A percentile compares a stretch with the other conserved stretches of the same genome.
Conservation (phyloP, 2,113 vertebrate genomes). For the Halichoerus grypus region DNA sequence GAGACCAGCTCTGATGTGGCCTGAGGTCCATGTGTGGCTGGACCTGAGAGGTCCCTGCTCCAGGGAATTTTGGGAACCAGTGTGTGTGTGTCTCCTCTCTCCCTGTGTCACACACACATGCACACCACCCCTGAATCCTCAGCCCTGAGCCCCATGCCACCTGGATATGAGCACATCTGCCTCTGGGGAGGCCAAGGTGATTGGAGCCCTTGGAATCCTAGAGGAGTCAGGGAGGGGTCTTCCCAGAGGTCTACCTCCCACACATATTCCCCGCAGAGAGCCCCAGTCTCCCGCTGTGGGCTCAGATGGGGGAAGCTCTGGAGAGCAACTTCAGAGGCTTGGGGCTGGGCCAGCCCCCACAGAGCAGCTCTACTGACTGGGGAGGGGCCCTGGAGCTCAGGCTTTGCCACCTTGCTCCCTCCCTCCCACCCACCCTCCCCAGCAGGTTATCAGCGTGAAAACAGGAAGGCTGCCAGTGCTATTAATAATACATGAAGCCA, state of each 20-base stretch:
- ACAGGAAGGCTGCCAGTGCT: slow-evolving; percentile 88
- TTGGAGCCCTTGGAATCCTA: not conserved
- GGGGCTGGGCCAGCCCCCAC: slow-evolving; percentile 68
- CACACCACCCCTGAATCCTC: not conserved
- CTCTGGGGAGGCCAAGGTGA: not conserved
- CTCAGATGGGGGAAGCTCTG: not conserved
- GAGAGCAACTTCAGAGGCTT: slow-evolving; percentile 75
- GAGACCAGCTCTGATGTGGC: not conserved
- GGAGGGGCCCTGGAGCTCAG: slow-evolving; percentile 79
- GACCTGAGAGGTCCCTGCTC: not conserved
- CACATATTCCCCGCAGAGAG: not conserved
- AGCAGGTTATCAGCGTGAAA: slow-evolving; percentile 90
- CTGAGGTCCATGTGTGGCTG: not conserved
- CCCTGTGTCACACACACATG: not conserved
- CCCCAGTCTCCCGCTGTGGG: not conserved
- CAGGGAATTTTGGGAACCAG: not conserved
- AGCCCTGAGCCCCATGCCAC: not conserved
- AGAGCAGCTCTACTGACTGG: slow-evolving; percentile 42
- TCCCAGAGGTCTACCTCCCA: not conserved
- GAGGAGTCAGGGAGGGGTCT: not conserved
- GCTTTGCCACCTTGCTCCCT: slow-evolving; percentile 88
- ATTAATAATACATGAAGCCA: slow-evolving; percentile 91
- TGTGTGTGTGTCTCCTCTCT: not conserved
- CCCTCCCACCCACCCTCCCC: slow-evolving; percentile 83
- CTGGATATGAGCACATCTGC: not conserved